These are phyloP conservation scores for Tanaodytes sp. DNA, from an alignment of 2,888 invertebrate species.

Conservation along the genomic window DNA sequence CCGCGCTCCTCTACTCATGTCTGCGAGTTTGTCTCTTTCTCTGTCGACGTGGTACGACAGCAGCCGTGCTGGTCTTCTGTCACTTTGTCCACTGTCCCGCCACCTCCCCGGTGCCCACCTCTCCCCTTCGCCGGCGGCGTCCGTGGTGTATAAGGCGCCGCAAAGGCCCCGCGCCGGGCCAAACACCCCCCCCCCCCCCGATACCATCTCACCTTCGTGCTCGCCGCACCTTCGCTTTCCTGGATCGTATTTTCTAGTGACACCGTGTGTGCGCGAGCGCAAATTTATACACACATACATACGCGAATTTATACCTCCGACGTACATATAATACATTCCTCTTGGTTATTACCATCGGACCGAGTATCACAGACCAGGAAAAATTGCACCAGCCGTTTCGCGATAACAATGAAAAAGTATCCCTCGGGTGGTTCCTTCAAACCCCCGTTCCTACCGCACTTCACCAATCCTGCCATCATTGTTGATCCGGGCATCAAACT, in stretches of 20 bases:
- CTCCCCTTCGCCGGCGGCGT: too few species aligned
- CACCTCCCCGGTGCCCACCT: too few species aligned
- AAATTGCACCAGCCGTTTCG: conserved; percentile 19
- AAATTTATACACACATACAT: conserved; percentile 1
- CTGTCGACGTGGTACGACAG: neutral
- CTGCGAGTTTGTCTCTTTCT: neutral
- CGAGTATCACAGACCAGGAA: too few species aligned
- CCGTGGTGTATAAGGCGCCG: too few species aligned
- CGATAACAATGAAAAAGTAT: conserved; percentile 26
- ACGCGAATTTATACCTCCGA: too few species aligned
- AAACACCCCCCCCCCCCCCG: too few species aligned
- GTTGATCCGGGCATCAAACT: conserved; percentile 11
- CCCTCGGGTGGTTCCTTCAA: too few species aligned
- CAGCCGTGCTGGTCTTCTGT: too few species aligned
- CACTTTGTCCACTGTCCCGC: too few species aligned
- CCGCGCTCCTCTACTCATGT: too few species aligned
- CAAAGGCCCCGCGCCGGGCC: too few species aligned
- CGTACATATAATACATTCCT: conserved; percentile 2
- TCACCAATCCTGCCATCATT: neutral
- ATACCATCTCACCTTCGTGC: conserved; percentile 36
- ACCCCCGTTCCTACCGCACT: neutral
- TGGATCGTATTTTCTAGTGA: conserved; percentile 31
- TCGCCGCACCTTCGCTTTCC: conserved; percentile 44
- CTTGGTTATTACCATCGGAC: conserved; percentile 6
- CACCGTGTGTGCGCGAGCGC: conserved; percentile 17